A percentile compares a stretch with the other conserved stretches of the same genome.
These are phyloP conservation scores for Spongilla lacustris DNA, from an alignment of 37 sponge, comb jelly and placozoan species.

Conservation along the genomic window DNA sequence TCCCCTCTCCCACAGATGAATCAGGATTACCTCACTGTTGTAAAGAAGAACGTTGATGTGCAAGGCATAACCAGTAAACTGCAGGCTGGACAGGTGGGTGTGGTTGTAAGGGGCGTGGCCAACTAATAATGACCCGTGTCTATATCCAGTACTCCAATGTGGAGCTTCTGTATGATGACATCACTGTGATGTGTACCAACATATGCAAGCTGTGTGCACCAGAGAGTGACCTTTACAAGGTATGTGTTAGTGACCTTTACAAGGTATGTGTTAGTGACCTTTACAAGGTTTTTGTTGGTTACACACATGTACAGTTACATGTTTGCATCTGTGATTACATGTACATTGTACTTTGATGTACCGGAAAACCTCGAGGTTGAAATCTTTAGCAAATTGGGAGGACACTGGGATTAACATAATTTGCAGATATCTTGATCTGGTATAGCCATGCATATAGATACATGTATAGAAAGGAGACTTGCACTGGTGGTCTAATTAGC, in stretches of 20 bases:
- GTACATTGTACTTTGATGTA: too few relatives aligned
- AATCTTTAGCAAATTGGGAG: too few relatives aligned
- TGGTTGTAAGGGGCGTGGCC: background rate
- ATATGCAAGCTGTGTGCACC: background rate
- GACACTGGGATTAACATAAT: too few relatives aligned
- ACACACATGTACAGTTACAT: too few relatives aligned
- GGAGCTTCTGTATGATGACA: constrained; percentile 44
- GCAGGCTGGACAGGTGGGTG: constrained; percentile 22
- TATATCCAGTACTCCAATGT: constrained; percentile 21
- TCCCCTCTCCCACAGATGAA: background rate
- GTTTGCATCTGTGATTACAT: too few relatives aligned
- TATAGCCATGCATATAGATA: too few relatives aligned
- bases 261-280: too few relatives aligned
- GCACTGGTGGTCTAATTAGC: too few relatives aligned
- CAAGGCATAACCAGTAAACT: constrained; percentile 35
- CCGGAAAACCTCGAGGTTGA: too few relatives aligned
- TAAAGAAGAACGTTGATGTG: constrained; percentile 69
- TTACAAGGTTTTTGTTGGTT: too few relatives aligned
- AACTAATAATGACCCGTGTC: background rate
- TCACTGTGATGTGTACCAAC: constrained; percentile 15
- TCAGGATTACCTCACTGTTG: constrained; percentile 39
- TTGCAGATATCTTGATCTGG: too few relatives aligned
- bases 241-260: background rate
- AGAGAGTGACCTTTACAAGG: background rate
- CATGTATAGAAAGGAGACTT: too few relatives aligned